phyloP scores from a whole-genome alignment of 2,797 vertebrate genomes.

The Chrysocyon brachyurus region DNA sequence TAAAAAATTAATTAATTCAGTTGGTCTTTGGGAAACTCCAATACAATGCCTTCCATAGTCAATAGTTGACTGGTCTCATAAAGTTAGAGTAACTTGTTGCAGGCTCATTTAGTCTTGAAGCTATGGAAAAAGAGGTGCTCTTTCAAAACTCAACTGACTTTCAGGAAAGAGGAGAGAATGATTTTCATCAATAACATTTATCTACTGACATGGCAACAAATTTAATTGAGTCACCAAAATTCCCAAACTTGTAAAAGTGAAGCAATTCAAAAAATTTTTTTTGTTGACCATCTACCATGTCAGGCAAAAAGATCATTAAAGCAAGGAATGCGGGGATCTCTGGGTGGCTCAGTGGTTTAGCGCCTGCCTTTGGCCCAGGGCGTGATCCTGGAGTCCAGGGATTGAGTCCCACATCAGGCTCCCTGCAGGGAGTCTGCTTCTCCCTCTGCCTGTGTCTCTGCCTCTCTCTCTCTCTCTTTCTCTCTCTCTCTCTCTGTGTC shows the following conservation, averaged over 20 bases:
- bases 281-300: not conserved
- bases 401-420: too few species aligned
- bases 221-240: slow-evolving; percentile 3
- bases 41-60: not conserved
- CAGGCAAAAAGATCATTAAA: not conserved
- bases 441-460: too few species aligned
- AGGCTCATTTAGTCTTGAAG: not conserved
- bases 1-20: not conserved
- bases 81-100: not conserved
- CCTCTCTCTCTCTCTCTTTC: too few species aligned
- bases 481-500: too few species aligned
- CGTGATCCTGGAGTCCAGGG: too few species aligned
- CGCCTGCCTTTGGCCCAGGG: too few species aligned
- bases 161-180: slow-evolving; percentile 33
- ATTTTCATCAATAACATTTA: not conserved
- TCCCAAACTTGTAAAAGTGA: slow-evolving; percentile 38
- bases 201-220: not conserved
- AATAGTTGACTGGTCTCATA: not conserved
- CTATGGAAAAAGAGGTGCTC: not conserved
- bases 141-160: not conserved
- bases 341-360: too few species aligned
- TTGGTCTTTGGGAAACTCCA: not conserved
- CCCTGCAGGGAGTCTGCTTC: too few species aligned
- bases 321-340: not conserved
- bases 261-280: not conserved